phyloP scores from a whole-genome alignment of 35 echinoderm and acorn worm species.

The Heliocidaris tuberculata region DNA sequence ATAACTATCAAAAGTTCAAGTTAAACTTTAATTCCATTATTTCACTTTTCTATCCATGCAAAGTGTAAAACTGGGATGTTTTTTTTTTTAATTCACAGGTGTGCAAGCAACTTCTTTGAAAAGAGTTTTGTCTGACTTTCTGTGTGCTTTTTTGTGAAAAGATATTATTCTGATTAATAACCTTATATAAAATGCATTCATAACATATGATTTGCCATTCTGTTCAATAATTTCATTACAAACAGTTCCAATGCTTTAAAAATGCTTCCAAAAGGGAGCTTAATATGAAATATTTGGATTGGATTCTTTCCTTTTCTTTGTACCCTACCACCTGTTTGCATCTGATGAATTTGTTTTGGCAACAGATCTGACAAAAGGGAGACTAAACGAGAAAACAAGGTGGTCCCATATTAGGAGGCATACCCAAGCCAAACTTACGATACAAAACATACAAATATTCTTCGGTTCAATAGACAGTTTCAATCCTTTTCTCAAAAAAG shows the following conservation, averaged over 20 bases:
- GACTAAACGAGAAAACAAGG: not conserved
- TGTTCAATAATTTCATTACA: not conserved
- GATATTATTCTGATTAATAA: no score
- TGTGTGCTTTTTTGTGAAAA: no score
- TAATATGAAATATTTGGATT: not conserved
- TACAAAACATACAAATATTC: not conserved
- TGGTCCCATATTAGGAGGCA: not conserved
- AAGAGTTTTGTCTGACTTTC: no score
- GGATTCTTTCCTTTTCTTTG: not conserved
- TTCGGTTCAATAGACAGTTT: not conserved
- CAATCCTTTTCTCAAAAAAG: no score
- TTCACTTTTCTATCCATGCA: no score
- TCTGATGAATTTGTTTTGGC: constrained; percentile 38
- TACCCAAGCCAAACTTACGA: not conserved
- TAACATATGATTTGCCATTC: not conserved
- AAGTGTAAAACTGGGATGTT: no score
- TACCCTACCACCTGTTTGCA: constrained; percentile 9
- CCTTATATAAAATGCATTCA: no score
- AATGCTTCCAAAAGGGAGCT: not conserved
- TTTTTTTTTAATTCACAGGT: no score
- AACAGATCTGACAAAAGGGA: constrained; percentile 19
- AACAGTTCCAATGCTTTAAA: no score
- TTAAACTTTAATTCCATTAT: no score
- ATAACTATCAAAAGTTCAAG: no score
- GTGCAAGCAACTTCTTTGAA: no score